Conservation (phyloP, 2,797 vertebrate genomes). For the Sylvia borin region DNA sequence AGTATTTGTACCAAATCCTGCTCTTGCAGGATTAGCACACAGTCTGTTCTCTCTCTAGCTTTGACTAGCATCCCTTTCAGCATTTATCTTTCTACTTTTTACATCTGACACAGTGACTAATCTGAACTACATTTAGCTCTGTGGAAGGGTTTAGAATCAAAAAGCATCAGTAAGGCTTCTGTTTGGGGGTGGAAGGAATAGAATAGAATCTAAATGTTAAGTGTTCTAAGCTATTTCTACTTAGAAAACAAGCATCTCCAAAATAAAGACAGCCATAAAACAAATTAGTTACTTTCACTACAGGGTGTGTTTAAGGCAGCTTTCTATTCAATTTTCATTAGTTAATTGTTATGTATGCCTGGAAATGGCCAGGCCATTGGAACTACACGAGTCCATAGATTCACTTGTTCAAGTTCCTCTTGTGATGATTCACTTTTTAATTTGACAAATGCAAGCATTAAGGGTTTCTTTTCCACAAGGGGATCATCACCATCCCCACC, state of each 20-base stretch:
- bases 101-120: neutral
- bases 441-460: neutral
- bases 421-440: neutral
- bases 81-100: neutral
- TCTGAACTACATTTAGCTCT: neutral
- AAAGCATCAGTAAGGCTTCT: neutral
- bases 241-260: neutral
- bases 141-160: neutral
- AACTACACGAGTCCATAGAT: rapidly evolving
- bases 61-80: neutral
- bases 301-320: neutral
- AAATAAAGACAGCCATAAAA: neutral
- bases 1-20: neutral
- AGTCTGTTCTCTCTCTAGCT: neutral
- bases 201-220: neutral
- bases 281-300: neutral
- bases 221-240: neutral
- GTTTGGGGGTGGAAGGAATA: neutral
- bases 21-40: neutral
- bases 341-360: neutral
- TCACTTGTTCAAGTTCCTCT: neutral
- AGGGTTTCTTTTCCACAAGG: neutral
- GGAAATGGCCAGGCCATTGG: neutral
- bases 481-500: neutral
- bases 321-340: neutral